Conservation (phyloP, 2,797 vertebrate species). For the Syngnathus rostellatus region DNA sequence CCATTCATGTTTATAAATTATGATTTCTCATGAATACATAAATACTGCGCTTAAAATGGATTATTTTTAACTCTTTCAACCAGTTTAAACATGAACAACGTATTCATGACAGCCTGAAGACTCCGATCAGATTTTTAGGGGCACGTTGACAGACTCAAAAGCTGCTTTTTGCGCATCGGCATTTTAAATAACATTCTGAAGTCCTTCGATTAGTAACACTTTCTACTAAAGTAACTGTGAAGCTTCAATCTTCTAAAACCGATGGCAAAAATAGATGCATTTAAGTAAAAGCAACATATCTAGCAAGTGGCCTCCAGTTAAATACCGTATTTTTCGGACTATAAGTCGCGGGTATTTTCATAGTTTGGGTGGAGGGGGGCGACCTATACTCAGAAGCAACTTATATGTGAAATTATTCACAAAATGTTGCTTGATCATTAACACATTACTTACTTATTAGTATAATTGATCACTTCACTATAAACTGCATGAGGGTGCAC, state of each 20-base stretch:
- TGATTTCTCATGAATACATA: slow-evolving; percentile 28
- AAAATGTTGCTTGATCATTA: too few relatives aligned
- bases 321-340: too few relatives aligned
- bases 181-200: not conserved
- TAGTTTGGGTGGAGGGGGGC: too few relatives aligned
- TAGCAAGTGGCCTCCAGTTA: too few relatives aligned
- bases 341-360: too few relatives aligned
- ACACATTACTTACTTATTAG: too few relatives aligned
- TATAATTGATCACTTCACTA: too few relatives aligned
- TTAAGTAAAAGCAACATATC: not conserved
- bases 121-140: slow-evolving; percentile 13
- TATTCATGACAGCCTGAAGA: slow-evolving; percentile 28
- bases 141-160: too few relatives aligned
- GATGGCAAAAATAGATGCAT: not conserved
- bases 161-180: not conserved
- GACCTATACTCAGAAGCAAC: too few relatives aligned
- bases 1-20: slow-evolving; percentile 29
- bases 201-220: not conserved
- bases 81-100: slow-evolving; percentile 30
- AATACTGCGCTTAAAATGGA: not conserved
- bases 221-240: not conserved
- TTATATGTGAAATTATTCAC: too few relatives aligned
- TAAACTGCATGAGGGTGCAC: too few relatives aligned
- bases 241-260: not conserved
- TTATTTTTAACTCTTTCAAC: slow-evolving; percentile 13